Evolutionary conservation across 2,113 vertebrate genomes (phyloP).

Genomic region (Varanus komodoensis): DNA sequence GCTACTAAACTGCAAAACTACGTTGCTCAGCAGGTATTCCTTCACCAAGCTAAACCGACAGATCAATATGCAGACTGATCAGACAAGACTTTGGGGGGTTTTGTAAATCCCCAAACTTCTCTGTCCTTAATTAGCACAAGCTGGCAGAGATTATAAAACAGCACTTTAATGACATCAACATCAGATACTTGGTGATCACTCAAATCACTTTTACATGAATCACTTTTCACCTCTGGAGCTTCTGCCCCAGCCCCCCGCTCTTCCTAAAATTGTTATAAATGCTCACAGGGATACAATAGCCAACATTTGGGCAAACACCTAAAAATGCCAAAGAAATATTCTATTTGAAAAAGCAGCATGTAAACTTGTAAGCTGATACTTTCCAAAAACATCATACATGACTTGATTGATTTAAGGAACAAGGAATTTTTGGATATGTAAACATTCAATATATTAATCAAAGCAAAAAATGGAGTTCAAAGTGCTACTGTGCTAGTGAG

Average conservation of each 20-base stretch:
- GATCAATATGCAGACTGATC: constrained; percentile 80
- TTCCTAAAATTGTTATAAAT: constrained; percentile 73
- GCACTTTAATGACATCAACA: constrained; percentile 96
- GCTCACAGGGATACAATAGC: constrained; percentile 76
- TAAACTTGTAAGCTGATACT: constrained; percentile 48
- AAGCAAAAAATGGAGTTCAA: constrained; percentile 64
- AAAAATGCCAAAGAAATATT: constrained; percentile 92
- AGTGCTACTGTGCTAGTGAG: constrained; percentile 63
- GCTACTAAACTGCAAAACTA: constrained; percentile 85
- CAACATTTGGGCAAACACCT: constrained; percentile 76
- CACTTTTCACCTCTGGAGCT: constrained; percentile 66
- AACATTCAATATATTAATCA: constrained; percentile 44
- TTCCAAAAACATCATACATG: constrained; percentile 64
- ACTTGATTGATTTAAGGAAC: constrained; percentile 60
- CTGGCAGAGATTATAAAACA: constrained; percentile 85
- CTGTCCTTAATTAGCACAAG: constrained; percentile 84
- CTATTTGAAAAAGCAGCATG: constrained; percentile 75
- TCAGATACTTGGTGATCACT: constrained; percentile 82
- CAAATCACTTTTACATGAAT: constrained; percentile 78
- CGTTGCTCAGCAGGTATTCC: constrained; percentile 73
- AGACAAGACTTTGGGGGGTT: constrained; percentile 78
- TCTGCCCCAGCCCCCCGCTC: constrained; percentile 53
- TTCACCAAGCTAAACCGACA: constrained; percentile 72
- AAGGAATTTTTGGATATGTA: constrained; percentile 28
- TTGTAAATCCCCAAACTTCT: constrained; percentile 78